Evolutionary conservation across 2,797 vertebrate genomes (phyloP), one percentile per base, ranked within the genome.

Genomic region (Poliocrania exsul): DNA sequence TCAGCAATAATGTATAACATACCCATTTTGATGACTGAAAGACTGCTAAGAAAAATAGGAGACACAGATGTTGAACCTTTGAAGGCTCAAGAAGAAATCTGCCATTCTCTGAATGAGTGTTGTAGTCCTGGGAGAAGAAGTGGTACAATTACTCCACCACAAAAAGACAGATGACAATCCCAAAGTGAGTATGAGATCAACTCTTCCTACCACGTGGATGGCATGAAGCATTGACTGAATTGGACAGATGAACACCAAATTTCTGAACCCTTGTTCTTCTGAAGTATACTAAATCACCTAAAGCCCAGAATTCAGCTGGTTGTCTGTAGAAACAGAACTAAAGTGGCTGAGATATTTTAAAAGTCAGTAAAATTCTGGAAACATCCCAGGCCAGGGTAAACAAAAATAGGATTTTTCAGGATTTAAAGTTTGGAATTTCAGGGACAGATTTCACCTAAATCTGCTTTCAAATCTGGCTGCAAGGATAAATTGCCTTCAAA

Each of bases 31-130:
- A 14, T 70, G 51, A 57, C 51, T 50, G 51, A 57, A 70, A 82
- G 11, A 53, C 24, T 66, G 12, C 18, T 40, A 78, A 44, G 25
- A 44, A 83, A 83, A 73, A 33, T 3, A 81, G 13, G 11, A 88
- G 16, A 26, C 0, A 6, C 0, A 0, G 40, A 47, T 0, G 0
- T 17, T 49, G 13, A 60, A 31, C 46, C 26, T 8, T 57, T 21
- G 18, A 69, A 79, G 42, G 8, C n/a, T 82, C 18, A 65, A 21
- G 18, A 80, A 78, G 16, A 79, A 65, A 56, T 56, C 17, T 64
- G 17, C 3, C 25, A 24, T 86, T 56, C 90, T 74, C 53, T 49
- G 31, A 67, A 51, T 25, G 4, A 75, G 6, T 15, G 19, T 28
- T 24, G 2, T 6, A 82, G 33, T 19, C 13, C 37, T 24, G 17